phyloP scores from a whole-genome alignment of 2,113 vertebrate genomes.

The Edolisoma coerulescens region DNA sequence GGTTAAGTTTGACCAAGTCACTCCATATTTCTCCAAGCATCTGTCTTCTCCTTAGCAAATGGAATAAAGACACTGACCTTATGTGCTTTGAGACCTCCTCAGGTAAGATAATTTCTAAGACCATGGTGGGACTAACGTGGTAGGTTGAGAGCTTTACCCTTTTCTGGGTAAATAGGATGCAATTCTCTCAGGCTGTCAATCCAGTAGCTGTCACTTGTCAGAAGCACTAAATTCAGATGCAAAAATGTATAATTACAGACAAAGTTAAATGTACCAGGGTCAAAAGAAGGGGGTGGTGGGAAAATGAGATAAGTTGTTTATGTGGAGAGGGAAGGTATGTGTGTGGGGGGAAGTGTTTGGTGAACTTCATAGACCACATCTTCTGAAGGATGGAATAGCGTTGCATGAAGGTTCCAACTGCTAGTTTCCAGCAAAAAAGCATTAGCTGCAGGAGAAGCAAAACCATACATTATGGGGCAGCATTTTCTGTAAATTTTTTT shows the following conservation, averaged over 20 bases:
- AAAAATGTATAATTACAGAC: slow-evolving; percentile 4
- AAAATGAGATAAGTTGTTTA: slow-evolving; percentile 25
- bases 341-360: background rate
- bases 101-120: background rate
- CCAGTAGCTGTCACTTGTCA: slow-evolving; percentile 34
- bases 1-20: background rate
- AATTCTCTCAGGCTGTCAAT: slow-evolving; percentile 40
- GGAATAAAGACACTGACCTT: background rate
- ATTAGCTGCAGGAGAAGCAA: slow-evolving; percentile 58
- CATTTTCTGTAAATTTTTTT: slow-evolving; percentile 13
- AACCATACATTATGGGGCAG: slow-evolving; percentile 55
- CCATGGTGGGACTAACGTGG: background rate
- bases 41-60: background rate
- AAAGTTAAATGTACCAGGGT: background rate
- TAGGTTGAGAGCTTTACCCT: background rate
- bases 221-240: slow-evolving; percentile 32
- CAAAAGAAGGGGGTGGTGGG: background rate
- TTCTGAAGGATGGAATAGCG: background rate
- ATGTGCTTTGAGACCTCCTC: background rate
- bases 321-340: background rate
- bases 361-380: slow-evolving; percentile 8
- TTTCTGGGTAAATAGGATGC: slow-evolving; percentile 41
- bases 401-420: slow-evolving; percentile 62
- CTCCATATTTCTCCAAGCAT: background rate
- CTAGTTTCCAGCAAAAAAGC: slow-evolving; percentile 60